A percentile compares a stretch with the other conserved stretches of the same genome.
Evolutionary conservation across 2,888 invertebrate genomes (phyloP).

Genomic region (Diadegma fenestrale): DNA sequence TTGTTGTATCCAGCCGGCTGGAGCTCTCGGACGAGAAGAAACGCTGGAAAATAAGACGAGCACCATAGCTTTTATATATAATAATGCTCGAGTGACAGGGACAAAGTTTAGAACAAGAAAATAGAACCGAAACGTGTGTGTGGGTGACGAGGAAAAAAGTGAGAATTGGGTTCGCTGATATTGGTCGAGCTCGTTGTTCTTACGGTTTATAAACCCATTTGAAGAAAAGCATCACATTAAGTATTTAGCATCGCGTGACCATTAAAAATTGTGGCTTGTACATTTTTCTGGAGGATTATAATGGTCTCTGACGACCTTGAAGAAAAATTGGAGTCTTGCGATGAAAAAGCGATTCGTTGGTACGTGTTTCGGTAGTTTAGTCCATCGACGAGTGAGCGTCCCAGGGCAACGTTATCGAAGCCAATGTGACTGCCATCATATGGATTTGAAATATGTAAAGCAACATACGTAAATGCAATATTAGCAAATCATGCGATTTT

Average conservation of each 20-base stretch:
- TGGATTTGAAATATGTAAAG: not conserved
- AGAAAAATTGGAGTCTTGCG: too few species aligned
- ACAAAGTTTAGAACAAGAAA: slow-evolving; percentile 19
- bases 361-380: too few species aligned
- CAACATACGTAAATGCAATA: not conserved
- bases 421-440: not conserved
- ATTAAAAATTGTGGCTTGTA: too few species aligned
- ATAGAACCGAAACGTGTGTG: slow-evolving; percentile 15
- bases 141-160: not conserved
- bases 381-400: too few species aligned
- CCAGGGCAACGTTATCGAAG: not conserved
- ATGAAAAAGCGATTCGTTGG: too few species aligned
- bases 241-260: too few species aligned
- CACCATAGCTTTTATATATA: not conserved
- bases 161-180: slow-evolving; percentile 18
- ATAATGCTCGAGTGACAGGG: not conserved
- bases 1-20: not conserved
- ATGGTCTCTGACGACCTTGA: too few species aligned
- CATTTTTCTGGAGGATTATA: too few species aligned
- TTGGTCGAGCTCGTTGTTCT: not conserved
- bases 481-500: not conserved
- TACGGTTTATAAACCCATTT: not conserved
- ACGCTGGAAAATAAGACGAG: slow-evolving; percentile 56
- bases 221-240: too few species aligned
- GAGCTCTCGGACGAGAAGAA: not conserved